Evolutionary conservation across 1,140 invertebrate species (phyloP).

Genomic region (Drosophila lacteicornis): DNA sequence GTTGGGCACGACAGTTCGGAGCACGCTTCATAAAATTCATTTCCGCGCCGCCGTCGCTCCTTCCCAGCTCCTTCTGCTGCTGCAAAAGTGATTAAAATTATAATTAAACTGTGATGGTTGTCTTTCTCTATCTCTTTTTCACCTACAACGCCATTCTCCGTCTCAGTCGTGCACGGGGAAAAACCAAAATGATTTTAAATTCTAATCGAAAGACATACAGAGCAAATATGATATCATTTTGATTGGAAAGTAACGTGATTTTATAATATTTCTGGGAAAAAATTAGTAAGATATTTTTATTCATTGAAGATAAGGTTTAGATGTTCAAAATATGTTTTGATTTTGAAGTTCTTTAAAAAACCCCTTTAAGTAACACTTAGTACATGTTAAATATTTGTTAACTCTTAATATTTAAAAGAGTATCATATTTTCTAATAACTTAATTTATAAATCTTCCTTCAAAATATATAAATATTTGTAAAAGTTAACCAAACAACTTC

Average conservation of each 20-base stretch:
- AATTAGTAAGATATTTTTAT: not conserved
- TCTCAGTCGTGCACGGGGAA: constrained; percentile 9
- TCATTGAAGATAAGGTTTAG: not conserved
- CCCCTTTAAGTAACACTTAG: too few relatives aligned
- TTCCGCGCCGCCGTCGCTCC: constrained; percentile 63
- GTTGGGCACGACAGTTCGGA: constrained; percentile 79
- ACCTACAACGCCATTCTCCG: not conserved
- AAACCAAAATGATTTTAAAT: not conserved
- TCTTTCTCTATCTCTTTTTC: constrained; percentile 24
- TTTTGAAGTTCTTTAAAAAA: not conserved
- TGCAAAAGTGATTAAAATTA: constrained; percentile 83
- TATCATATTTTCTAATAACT: too few relatives aligned
- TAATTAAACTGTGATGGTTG: constrained; percentile 80
- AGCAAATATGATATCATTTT: constrained; percentile 9
- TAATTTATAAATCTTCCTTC: too few relatives aligned
- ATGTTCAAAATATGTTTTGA: not conserved
- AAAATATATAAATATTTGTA: too few relatives aligned
- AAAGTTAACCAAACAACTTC: too few relatives aligned
- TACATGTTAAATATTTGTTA: too few relatives aligned
- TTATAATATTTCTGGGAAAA: not conserved
- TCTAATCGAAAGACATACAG: not conserved
- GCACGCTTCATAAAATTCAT: constrained; percentile 82
- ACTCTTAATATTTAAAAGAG: too few relatives aligned
- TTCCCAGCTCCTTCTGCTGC: constrained; percentile 31
- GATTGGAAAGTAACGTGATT: not conserved